Evolutionary conservation across 2,888 invertebrate species (phyloP).

Genomic region (Nineta flava): DNA sequence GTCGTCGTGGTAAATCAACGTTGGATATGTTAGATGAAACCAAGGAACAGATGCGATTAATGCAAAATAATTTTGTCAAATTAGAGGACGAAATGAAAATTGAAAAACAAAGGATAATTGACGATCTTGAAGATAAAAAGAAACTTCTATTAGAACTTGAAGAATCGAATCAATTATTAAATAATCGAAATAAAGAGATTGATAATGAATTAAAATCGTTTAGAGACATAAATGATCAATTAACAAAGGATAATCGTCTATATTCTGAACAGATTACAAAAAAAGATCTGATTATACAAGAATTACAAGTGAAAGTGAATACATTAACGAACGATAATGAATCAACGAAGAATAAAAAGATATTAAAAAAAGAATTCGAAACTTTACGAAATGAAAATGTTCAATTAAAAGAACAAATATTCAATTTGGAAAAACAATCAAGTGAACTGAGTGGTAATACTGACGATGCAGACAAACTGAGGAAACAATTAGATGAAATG

Average conservation of each 20-base stretch:
- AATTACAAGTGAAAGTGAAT: conserved; percentile 15
- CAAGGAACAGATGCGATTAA: conserved; percentile 60
- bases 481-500: conserved; percentile 52
- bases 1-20: conserved; percentile 53
- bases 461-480: conserved; percentile 34
- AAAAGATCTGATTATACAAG: neutral
- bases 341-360: neutral
- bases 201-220: conserved; percentile 18
- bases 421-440: conserved; percentile 10
- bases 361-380: conserved; percentile 8
- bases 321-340: neutral
- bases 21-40: conserved; percentile 62
- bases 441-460: conserved; percentile 17
- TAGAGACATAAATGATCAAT: conserved; percentile 18
- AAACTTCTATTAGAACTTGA: conserved; percentile 37
- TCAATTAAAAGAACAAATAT: conserved; percentile 10
- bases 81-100: conserved; percentile 55
- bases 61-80: conserved; percentile 61
- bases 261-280: neutral
- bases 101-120: conserved; percentile 40
- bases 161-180: conserved; percentile 35
- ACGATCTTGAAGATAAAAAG: conserved; percentile 38
- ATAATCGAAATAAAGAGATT: conserved; percentile 23
- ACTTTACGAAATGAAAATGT: conserved; percentile 10
- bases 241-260: conserved; percentile 7